Evolutionary conservation across 1,140 invertebrate genomes (phyloP).

Genomic region (Cepaea nemoralis): DNA sequence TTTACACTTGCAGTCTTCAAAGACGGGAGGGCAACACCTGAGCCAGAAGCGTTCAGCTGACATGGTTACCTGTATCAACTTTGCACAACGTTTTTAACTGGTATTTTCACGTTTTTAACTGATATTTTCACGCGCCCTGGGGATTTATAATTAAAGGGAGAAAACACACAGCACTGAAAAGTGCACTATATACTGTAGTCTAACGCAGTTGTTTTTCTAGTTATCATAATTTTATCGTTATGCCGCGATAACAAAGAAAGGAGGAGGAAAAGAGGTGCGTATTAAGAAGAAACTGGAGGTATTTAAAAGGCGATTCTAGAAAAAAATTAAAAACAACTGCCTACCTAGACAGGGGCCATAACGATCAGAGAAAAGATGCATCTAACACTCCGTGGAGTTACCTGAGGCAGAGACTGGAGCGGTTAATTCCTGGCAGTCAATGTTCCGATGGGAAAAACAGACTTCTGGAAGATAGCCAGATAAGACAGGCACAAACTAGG

Average conservation of each 20-base stretch:
- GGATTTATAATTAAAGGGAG: no score
- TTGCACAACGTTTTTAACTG: neutral
- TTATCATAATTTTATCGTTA: neutral
- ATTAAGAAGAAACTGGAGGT: neutral
- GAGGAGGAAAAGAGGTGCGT: neutral
- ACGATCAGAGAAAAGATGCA: neutral
- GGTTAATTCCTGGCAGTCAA: neutral
- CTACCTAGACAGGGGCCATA: neutral
- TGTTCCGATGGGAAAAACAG: neutral
- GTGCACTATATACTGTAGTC: neutral
- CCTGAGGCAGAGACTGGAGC: neutral
- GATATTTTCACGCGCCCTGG: no score
- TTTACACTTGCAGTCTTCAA: neutral
- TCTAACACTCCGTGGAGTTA: neutral
- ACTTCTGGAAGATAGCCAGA: slow-evolving; percentile 1
- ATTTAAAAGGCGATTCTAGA: neutral
- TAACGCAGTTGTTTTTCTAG: neutral
- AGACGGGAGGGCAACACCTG: neutral
- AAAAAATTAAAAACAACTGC: neutral
- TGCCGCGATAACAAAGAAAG: neutral
- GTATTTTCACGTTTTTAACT: neutral
- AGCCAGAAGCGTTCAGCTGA: neutral
- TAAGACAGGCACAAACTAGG: neutral
- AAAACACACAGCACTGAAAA: neutral
- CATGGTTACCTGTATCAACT: neutral